phyloP scores from a whole-genome alignment of 1,140 invertebrate species.

The Lethocerus indicus region DNA sequence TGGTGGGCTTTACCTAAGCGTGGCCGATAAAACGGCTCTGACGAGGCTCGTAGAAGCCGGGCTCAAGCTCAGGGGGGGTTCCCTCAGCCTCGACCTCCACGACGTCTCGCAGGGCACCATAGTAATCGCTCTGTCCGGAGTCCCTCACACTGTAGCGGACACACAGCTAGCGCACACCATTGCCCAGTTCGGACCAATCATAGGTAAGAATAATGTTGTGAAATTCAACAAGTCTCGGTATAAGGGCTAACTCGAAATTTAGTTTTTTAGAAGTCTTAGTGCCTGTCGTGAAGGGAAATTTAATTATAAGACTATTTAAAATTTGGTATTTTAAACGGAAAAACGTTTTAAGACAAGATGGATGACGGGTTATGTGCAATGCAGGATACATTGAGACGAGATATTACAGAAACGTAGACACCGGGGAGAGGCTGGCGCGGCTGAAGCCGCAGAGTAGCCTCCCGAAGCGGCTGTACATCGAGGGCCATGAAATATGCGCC shows the following conservation, averaged over 20 bases:
- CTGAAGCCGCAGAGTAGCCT: slow-evolving; percentile 16
- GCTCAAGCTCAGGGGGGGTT: background rate
- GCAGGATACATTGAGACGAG: slow-evolving; percentile 25
- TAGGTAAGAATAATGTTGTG: slow-evolving; percentile 9
- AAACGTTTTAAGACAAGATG: background rate
- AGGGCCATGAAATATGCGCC: slow-evolving; percentile 7
- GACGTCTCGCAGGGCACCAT: slow-evolving; percentile 12
- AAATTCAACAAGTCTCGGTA: no score
- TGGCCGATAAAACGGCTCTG: background rate
- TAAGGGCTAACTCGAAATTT: background rate
- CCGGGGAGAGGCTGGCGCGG: slow-evolving; percentile 25
- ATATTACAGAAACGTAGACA: slow-evolving; percentile 26
- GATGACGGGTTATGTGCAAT: background rate
- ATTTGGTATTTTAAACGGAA: no score
- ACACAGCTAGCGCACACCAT: slow-evolving; percentile 2
- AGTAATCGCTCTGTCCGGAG: slow-evolving; percentile 9
- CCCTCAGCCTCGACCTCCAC: background rate
- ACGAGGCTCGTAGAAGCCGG: background rate
- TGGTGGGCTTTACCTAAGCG: slow-evolving; percentile 5
- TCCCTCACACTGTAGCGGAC: slow-evolving; percentile 9
- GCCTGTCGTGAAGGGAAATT: background rate
- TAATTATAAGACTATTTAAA: background rate
- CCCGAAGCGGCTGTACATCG: slow-evolving; percentile 12
- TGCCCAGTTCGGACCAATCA: slow-evolving; percentile 10
- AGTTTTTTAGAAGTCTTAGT: background rate